These are phyloP conservation scores for Perca fluviatilis DNA, from an alignment of 2,113 vertebrate genomes.

Conservation along the genomic window DNA sequence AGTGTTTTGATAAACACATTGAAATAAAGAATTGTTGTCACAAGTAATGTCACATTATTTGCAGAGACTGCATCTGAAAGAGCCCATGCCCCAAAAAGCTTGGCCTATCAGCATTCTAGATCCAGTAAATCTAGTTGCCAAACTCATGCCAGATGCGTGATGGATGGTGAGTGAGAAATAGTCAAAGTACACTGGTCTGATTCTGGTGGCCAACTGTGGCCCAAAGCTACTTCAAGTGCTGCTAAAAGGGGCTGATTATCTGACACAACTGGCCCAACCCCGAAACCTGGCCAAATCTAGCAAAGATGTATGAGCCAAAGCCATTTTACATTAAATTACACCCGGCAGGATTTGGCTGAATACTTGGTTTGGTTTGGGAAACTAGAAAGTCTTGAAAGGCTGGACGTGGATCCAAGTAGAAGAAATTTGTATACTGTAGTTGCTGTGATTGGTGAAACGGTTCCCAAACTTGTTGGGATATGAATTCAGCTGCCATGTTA, in stretches of 20 bases:
- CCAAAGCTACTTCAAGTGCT: neutral
- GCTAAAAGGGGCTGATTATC: neutral
- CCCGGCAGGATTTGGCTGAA: neutral
- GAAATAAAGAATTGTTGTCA: neutral
- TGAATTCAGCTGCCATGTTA: conserved; percentile 13
- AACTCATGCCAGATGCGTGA: neutral
- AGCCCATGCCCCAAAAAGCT: neutral
- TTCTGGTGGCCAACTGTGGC: neutral
- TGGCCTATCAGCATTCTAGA: neutral
- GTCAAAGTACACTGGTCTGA: neutral
- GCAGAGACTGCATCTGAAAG: conserved; percentile 1
- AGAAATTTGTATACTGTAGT: neutral
- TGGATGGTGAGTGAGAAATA: neutral
- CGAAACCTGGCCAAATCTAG: neutral
- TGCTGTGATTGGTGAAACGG: neutral
- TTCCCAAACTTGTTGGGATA: conserved; percentile 7
- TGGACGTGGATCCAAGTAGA: neutral
- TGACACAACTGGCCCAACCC: neutral
- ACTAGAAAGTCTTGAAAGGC: neutral
- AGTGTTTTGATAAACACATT: conserved; percentile 23
- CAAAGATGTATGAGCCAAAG: neutral
- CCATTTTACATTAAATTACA: neutral
- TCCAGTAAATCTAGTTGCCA: neutral
- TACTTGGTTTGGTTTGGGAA: neutral
- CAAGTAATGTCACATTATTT: conserved; percentile 4